Evolutionary conservation across 1,140 invertebrate species (phyloP).

Genomic region (Episyrphus balteatus): DNA sequence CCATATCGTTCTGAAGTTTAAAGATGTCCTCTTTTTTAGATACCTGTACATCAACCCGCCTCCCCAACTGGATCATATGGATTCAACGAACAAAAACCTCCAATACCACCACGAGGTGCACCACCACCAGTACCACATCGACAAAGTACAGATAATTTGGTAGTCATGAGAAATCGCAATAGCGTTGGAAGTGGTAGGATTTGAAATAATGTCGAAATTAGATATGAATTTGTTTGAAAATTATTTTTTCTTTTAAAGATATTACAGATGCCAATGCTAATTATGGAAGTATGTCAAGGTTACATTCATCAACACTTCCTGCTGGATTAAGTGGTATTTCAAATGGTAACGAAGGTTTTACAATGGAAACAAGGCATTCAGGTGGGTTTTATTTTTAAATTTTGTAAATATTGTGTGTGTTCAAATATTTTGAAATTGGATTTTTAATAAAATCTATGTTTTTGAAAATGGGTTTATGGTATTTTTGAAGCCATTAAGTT

Average conservation of each 20-base stretch:
- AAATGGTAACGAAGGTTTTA: slow-evolving; percentile 27
- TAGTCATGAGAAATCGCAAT: slow-evolving; percentile 21
- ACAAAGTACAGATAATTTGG: slow-evolving; percentile 33
- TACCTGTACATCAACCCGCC: slow-evolving; percentile 33
- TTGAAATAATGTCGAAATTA: not conserved
- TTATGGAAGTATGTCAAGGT: slow-evolving; percentile 14
- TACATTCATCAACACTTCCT: slow-evolving; percentile 18
- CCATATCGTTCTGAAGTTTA: not conserved
- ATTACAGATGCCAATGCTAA: slow-evolving; percentile 12
- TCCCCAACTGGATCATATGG: slow-evolving; percentile 29
- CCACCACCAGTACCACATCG: slow-evolving; percentile 41
- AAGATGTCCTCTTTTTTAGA: not conserved
- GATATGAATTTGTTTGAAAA: not conserved
- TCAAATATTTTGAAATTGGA: no score
- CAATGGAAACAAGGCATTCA: slow-evolving; percentile 28
- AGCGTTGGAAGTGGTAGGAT: slow-evolving; percentile 22
- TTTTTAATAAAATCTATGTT: no score
- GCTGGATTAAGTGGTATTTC: slow-evolving; percentile 19
- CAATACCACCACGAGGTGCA: slow-evolving; percentile 44
- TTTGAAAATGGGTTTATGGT: no score
- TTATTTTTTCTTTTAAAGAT: slow-evolving; percentile 7
- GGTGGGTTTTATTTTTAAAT: slow-evolving; percentile 29
- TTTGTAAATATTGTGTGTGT: not conserved
- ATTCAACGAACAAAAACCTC: slow-evolving; percentile 40
- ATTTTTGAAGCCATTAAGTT: no score